Evolutionary conservation across 2,888 invertebrate species (phyloP), one percentile per base, ranked within the genome.

Genomic region (Adineta ricciae): DNA sequence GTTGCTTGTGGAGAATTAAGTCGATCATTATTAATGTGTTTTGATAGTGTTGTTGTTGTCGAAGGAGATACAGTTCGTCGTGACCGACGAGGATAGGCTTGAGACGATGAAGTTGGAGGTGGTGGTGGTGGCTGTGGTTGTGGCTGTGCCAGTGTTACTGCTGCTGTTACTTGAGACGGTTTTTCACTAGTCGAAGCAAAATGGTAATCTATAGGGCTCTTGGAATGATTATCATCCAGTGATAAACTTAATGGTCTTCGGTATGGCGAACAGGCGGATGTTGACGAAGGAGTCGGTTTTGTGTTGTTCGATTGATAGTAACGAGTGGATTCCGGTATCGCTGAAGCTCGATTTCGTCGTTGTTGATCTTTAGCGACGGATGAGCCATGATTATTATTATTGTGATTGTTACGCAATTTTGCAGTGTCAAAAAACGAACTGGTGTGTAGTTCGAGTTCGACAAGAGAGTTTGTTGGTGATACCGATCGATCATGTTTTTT

Each of bases 181-280:
- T 78, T 78, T 32, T 64, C 64, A 64, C 64, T 64, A 8, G 73
- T 41, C 24, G 73, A 36, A 9, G n/a, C 38, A 78, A 24, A 78
- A 41, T 78, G 73, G n/a, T 41, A 78, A 36, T 78, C 38, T 21
- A 24, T 78, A 1, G 73, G 73, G 16, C 16, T 32, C 27, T 14
- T 32, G 24, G 24, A 38, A 78, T 41, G 36, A 36, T 78, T 21
- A 78, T 78, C 78, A 41, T 78, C 78, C 2, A 78, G 9, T 2
- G 78, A 41, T 78, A 78, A 78, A 41, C 78, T 78, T 14, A 78
- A n/a, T 78, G 78, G 78, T 41, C 78, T 38, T 41, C 41, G 78
- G 14, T 41, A 8, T 16, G 38, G 2, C n/a, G 38, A 41, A 11
- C 24, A 24, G 0, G 41, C n/a, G 16, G 21, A 52, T 64, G 50